These are phyloP conservation scores for Euproctis similis DNA, from an alignment of 2,888 invertebrate species.

Conservation along the genomic window DNA sequence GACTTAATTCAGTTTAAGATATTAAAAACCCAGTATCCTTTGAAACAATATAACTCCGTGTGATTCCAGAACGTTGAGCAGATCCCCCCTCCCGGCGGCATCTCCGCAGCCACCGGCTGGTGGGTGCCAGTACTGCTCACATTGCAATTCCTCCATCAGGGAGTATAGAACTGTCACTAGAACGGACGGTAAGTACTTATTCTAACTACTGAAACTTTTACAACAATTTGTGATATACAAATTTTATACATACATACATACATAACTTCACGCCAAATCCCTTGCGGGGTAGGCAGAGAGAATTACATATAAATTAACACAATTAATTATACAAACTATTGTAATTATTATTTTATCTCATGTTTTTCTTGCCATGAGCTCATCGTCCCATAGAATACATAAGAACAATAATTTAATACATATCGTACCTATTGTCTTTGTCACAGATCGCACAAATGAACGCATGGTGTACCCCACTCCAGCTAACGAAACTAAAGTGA, in stretches of 20 bases:
- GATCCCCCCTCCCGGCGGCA: background rate
- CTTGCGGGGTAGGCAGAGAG: no score
- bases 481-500: constrained; percentile 37
- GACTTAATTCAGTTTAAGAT: no score
- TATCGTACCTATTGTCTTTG: no score
- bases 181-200: constrained; percentile 32
- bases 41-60: background rate
- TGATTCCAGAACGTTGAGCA: constrained; percentile 5
- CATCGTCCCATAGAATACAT: no score
- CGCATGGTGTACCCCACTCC: constrained; percentile 49
- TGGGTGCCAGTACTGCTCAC: constrained; percentile 64
- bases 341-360: background rate
- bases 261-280: no score
- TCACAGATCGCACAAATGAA: constrained; percentile 43
- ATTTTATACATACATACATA: no score
- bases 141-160: constrained; percentile 54
- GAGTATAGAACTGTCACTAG: constrained; percentile 41
- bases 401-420: no score
- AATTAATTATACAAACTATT: no score
- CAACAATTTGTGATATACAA: no score
- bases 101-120: constrained; percentile 12
- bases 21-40: no score
- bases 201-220: no score
- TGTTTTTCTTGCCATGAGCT: background rate
- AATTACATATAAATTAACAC: no score